phyloP scores from a whole-genome alignment of 2,797 vertebrate genomes.

The Brachyalestes nurse region DNA sequence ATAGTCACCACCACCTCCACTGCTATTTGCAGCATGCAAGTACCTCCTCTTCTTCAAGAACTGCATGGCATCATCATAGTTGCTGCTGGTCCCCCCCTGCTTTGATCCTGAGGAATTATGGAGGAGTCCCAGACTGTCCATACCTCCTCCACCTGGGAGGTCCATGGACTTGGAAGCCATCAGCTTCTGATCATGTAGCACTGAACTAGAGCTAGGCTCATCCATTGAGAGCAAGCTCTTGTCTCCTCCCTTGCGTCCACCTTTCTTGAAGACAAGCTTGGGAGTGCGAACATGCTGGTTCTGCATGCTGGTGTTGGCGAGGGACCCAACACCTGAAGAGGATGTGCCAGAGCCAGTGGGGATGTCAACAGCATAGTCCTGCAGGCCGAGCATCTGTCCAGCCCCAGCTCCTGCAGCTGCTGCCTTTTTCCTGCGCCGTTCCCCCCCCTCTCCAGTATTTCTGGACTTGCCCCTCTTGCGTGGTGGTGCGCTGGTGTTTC shows the following conservation, averaged over 20 bases:
- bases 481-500: conserved; percentile 89
- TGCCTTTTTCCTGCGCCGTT: conserved; percentile 90
- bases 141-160: conserved; percentile 77
- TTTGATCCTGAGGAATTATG: conserved; percentile 85
- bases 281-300: conserved; percentile 86
- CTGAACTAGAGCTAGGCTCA: conserved; percentile 65
- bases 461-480: conserved; percentile 95
- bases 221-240: conserved; percentile 89
- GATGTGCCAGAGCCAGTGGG: conserved; percentile 75
- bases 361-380: conserved; percentile 90
- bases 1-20: conserved; percentile 87
- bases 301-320: conserved; percentile 79
- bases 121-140: conserved; percentile 89
- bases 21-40: conserved; percentile 89
- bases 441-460: conserved; percentile 84
- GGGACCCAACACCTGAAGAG: conserved; percentile 67
- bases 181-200: conserved; percentile 85
- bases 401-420: conserved; percentile 54
- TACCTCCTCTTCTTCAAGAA: conserved; percentile 99
- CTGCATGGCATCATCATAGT: conserved; percentile 99
- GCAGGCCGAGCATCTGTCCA: conserved; percentile 79
- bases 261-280: conserved; percentile 94
- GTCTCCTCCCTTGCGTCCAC: conserved; percentile 86
- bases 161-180: conserved; percentile 88
- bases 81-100: conserved; percentile 89